Evolutionary conservation across 92 coral and sea anemone species (phyloP).

Genomic region (Blastomussa wellsi): DNA sequence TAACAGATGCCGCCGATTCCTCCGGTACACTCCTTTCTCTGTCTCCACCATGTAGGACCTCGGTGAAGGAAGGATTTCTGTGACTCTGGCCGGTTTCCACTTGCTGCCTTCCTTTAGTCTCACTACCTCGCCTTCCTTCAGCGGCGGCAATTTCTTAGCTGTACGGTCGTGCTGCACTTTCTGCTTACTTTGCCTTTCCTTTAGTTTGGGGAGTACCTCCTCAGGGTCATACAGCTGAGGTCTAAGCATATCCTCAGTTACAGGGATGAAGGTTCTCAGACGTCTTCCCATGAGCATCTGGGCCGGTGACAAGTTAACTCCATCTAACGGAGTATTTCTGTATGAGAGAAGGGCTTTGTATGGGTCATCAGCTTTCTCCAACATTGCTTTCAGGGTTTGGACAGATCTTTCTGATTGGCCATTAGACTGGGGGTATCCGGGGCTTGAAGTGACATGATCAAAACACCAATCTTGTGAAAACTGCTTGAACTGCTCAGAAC

Average conservation of each 20-base stretch:
- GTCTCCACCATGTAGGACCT: constrained; percentile 33
- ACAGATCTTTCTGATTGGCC: constrained; percentile 41
- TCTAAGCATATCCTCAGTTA: constrained; percentile 29
- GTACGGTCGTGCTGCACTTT: too few species aligned
- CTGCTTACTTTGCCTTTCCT: too few species aligned
- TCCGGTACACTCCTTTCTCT: constrained; percentile 32
- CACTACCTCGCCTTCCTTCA: too few species aligned
- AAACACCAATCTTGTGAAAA: constrained; percentile 30
- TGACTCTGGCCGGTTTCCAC: too few species aligned
- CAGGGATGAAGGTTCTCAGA: constrained; percentile 10
- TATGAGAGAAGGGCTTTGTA: constrained; percentile 33
- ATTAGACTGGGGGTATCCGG: constrained; percentile 41
- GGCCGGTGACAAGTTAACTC: constrained; percentile 35
- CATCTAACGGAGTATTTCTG: constrained; percentile 23
- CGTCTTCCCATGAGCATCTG: constrained; percentile 48
- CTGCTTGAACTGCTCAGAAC: constrained; percentile 33
- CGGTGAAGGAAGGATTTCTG: constrained; percentile 20
- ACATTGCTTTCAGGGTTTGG: constrained; percentile 35
- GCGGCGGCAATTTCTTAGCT: too few species aligned
- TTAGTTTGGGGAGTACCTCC: too few species aligned
- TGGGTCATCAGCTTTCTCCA: constrained; percentile 28
- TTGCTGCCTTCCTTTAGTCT: too few species aligned
- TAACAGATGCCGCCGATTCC: constrained; percentile 18
- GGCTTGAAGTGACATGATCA: constrained; percentile 40
- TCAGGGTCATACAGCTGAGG: constrained; percentile 40